phyloP scores from a whole-genome alignment of 2,113 vertebrate species.

The Enhydra lutris region DNA sequence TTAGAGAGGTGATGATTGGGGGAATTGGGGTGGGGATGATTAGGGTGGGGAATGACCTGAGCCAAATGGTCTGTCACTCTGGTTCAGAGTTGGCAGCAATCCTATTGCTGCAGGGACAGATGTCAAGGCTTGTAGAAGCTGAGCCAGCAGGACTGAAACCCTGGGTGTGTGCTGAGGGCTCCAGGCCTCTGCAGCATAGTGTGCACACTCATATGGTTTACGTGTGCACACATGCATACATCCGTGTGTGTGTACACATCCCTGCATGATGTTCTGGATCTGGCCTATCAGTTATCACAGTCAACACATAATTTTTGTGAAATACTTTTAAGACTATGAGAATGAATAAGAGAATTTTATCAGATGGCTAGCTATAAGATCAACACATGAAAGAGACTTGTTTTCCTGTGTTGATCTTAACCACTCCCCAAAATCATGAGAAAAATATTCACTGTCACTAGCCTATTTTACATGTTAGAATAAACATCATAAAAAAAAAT shows the following conservation, averaged over 20 bases:
- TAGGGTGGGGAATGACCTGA: background rate
- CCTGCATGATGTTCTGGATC: background rate
- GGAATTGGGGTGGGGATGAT: background rate
- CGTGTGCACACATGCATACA: no score
- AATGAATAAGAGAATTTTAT: background rate
- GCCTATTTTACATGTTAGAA: background rate
- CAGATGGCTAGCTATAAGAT: background rate
- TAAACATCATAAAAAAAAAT: background rate
- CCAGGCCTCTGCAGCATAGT: background rate
- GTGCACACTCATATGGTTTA: rapidly evolving
- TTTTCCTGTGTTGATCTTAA: background rate
- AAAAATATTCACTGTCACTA: background rate
- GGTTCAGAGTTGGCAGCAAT: background rate
- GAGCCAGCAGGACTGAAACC: background rate
- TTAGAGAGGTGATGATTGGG: background rate
- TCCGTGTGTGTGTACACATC: background rate
- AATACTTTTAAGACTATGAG: background rate
- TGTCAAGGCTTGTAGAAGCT: no score
- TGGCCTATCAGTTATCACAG: background rate
- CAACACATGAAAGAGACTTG: background rate
- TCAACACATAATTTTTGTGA: background rate
- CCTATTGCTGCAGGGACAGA: background rate
- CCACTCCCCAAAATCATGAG: background rate
- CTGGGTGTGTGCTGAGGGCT: background rate
- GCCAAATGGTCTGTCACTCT: background rate